Base-by-base conservation (phyloP, 2,113 vertebrate genomes). In the Melierax canorus region DNA sequence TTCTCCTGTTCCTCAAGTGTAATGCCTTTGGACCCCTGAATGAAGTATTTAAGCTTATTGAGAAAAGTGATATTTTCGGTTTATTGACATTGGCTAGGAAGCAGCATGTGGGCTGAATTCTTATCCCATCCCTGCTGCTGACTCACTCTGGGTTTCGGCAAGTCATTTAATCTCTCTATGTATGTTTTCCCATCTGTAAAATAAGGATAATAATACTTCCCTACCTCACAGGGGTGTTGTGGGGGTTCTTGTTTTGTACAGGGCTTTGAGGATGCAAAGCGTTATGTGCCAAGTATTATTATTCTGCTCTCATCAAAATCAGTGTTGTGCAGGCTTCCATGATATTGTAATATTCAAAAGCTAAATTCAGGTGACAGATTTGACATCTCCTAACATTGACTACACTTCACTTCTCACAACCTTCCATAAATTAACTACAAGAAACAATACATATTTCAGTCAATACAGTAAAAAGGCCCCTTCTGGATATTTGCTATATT, bases 11-110 rank as follows among this genome's bases (percentile, higher is more conserved):
- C 69, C 67, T 92, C 92, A 95, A 96, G 93, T 96, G 82, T 96
- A 91, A 97, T 97, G 88, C 97, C 97, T 97, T 98, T 98, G 97
- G 97, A 97, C 98, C 98, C 95, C 94, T 97, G 91, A 96, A 96
- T 98, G 92, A 98, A 97, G 91, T 97, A 95, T 97, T 97, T 97
- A 96, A 97, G 78, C 78, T 96, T 97, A 89, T 94, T 96, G 85
- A 96, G 96, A 96, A 97, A 97, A 96, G 82, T 96, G 58, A 38
- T 89, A 45, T 85, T 98, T 98, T 98, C 97, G 98, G 98, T 98
- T 98, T 98, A 96, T 98, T 98, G 98, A 98, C 98, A 98, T 98
- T 98, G 94, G 38, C 83, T 95, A 82, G 79, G 63, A 94, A 92
- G 82, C 75, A 95, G 90, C 60, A 38, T 91, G 26, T 48, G 85